Percentiles rank a stretch among this genome's conserved stretches.
Evolutionary conservation across 2,113 vertebrate species (phyloP).

Genomic region (Passer domesticus): DNA sequence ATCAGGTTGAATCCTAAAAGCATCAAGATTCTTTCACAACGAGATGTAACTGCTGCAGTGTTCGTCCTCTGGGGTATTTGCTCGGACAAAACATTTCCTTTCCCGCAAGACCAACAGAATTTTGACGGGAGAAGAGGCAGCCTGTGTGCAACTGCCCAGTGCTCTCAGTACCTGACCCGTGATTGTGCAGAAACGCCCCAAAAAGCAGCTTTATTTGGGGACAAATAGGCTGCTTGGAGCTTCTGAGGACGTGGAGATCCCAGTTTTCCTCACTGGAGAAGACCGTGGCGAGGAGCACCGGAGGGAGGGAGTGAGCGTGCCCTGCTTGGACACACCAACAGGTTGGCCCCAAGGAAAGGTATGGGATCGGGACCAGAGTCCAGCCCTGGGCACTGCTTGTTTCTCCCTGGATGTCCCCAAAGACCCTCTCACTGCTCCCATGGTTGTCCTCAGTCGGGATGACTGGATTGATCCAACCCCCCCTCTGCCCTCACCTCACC

Average conservation of each 20-base stretch:
- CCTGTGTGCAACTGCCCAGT: neutral
- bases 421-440: neutral
- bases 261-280: neutral
- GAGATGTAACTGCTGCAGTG: neutral
- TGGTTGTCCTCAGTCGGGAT: fast-evolving
- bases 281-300: fast-evolving
- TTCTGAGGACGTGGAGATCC: neutral
- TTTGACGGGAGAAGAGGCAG: neutral
- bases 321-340: neutral
- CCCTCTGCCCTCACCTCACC: neutral
- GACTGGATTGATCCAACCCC: neutral
- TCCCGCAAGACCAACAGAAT: neutral
- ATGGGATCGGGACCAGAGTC: neutral
- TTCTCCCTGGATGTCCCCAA: neutral
- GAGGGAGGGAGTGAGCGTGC: neutral
- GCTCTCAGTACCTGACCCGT: neutral
- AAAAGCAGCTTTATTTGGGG: neutral
- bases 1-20: conserved; percentile 38
- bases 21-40: neutral
- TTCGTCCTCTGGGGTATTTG: neutral
- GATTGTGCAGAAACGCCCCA: conserved; percentile 6
- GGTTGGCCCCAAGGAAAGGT: neutral
- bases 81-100: conserved; percentile 21
- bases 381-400: neutral
- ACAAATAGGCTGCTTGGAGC: neutral